Evolutionary conservation across 2,797 vertebrate species (phyloP), one percentile per base, ranked within the genome.

Genomic region (Lutjanus argentimaculatus): DNA sequence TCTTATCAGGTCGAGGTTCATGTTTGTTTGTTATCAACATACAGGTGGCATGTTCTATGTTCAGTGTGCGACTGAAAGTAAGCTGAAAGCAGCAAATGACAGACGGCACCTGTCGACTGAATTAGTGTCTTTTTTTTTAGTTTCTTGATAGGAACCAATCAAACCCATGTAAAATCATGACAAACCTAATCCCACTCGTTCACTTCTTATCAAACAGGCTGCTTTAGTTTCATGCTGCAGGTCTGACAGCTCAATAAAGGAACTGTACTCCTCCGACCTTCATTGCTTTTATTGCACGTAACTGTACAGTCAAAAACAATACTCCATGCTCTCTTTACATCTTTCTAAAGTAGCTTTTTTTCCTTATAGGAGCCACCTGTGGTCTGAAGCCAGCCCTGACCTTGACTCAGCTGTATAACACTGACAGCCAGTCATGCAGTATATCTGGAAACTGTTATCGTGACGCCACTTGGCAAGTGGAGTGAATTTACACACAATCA

Each of bases 1-100:
- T 79, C 71, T 86, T 7, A 68, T 49, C 48, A 49, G 83, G 83
- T 75, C 52, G 2, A 80, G 56, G 84, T 89, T 68, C 80, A 84
- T 36, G 65, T 74, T 66, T 58, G 61, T 78, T 82, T 66, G 68
- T 40, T 6, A 7, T 43, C 45, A 52, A 56, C 36, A 21, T 10
- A 21, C 30, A 77, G 14, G 0, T 19, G 17, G 58, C 65, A 6
- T 49, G 59, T 58, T 61, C n/a, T 13, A n/a, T 1, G 43, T 74
- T 76, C 17, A 63, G 36, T 4, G 9, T 5, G 13, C 57, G 19
- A 36, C 30, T 7, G 19, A 56, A 30, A 74, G 66, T 3, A 40
- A 59, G 64, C 49, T 10, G 2, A 42, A 69, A 75, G 25, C 61
- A 55, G 64, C 30, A 42, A 53, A 22, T 16, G 17, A 43, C 22